Base-by-base conservation (phyloP, 2,888 invertebrate genomes). In the Pristionchus exspectatus region DNA sequence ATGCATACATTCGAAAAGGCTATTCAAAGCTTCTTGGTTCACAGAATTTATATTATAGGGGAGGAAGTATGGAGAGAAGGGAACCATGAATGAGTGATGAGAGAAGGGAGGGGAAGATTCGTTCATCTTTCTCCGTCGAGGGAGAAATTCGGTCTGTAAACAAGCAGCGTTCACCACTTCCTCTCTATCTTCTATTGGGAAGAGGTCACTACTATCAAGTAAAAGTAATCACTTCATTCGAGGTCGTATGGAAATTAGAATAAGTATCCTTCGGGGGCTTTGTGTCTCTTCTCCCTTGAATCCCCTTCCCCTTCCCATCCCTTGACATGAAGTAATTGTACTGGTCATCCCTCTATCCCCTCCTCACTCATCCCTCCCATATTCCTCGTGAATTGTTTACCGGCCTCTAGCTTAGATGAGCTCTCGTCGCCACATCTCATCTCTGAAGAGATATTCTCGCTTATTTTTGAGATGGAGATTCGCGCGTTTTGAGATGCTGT, bases 231-330 rank as follows among this genome's bases (percentile, higher is more conserved):
- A 69, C 69, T 27, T 30, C 2, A n/a, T 14, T 50, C 21, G 77
- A 81, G 50, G 50, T 81, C 81, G 81, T 50, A 81, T 81, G 81
- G 54, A 50, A 81, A 81, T 81, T 50, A 81, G 44, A 54, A 54
- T 50, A 44, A 81, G 81, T 81, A 81, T 44, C 33, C 27, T 4
- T 1, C 50, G n/a, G 77, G 50, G 50, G n/a, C 44, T 81, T 27
- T 81, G n/a, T 50, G 14, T n/a, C 72, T 33, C 77, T 3, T 44
- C 44, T 77, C 69, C 30, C 77, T 81, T 54, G 50, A 50, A n/a
- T 81, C 81, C 16, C 81, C 27, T 33, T 81, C 44, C 18, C 18
- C 44, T 50, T 50, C 9, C 38, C 74, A 63, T n/a, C 63, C 14
- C 74, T 38, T 74, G 30, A 38, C 74, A 38, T 30, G 21, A 38